Evolutionary conservation across 2,113 vertebrate species (phyloP).

Genomic region (Thunnus thynnus): DNA sequence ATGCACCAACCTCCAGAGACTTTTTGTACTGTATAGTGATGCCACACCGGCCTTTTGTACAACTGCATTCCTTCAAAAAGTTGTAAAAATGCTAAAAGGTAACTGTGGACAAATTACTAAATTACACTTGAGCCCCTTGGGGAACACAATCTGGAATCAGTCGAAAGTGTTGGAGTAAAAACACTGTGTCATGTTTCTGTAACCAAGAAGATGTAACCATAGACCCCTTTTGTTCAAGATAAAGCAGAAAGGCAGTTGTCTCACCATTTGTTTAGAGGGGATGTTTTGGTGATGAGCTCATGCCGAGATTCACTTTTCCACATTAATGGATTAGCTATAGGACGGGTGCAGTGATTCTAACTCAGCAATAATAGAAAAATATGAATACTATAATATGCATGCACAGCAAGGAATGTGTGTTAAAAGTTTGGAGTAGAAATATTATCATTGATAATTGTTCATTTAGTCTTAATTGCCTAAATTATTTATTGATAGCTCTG

Average conservation of each 20-base stretch:
- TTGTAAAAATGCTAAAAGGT: slow-evolving; percentile 78
- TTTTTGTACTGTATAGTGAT: slow-evolving; percentile 69
- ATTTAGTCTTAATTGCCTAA: slow-evolving; percentile 29
- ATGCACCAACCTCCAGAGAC: slow-evolving; percentile 66
- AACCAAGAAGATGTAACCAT: slow-evolving; percentile 80
- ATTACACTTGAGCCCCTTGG: slow-evolving; percentile 61
- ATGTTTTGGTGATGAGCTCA: slow-evolving; percentile 76
- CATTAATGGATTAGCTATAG: slow-evolving; percentile 47
- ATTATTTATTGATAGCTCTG: slow-evolving; percentile 43
- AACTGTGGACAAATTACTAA: slow-evolving; percentile 80
- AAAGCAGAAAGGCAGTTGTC: slow-evolving; percentile 66
- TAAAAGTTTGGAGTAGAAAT: slow-evolving; percentile 49
- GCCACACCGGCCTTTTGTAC: slow-evolving; percentile 76
- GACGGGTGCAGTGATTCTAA: slow-evolving; percentile 22
- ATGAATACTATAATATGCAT: slow-evolving; percentile 6
- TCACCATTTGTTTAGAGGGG: slow-evolving; percentile 65
- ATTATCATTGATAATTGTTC: slow-evolving; percentile 55
- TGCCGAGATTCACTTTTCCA: slow-evolving; percentile 58
- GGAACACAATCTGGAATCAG: slow-evolving; percentile 73
- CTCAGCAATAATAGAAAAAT: slow-evolving; percentile 43
- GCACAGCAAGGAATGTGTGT: slow-evolving; percentile 20
- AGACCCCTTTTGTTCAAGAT: slow-evolving; percentile 76
- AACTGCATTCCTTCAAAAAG: slow-evolving; percentile 79
- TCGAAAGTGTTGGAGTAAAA: slow-evolving; percentile 79
- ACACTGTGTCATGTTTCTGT: slow-evolving; percentile 83